Base-by-base conservation (phyloP, 2,113 vertebrate species). In the Heterochromis multidens region DNA sequence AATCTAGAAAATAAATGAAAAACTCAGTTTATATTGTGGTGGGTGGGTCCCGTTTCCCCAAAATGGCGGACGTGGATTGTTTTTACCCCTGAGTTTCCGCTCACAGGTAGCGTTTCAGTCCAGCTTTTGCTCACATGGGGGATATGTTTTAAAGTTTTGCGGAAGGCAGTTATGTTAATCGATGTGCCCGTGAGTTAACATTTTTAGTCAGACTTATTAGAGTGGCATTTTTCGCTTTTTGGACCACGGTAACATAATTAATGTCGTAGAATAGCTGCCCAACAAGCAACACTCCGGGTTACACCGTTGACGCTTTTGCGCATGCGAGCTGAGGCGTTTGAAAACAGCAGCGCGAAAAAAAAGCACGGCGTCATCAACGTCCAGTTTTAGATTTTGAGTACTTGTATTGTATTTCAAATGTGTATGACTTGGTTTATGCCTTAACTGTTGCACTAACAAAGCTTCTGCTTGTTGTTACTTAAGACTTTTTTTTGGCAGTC, bases 301-400 rank as follows among this genome's bases (percentile, higher is more conserved):
- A 12, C 1, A 4, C 0, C 0, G 0, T 0, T 0, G 3, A 6
- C 0, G 0, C 0, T 1, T 1, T 0, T 2, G 14, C 85, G 86
- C 88, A 87, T 90, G 89, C 91, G 91, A 29, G 3, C 19, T 2
- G 1, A 65, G 37, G 10, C 0, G 19, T 92, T 90, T n/a, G 67
- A 92, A 85, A 86, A 57, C 33, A 72, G 14, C 14, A 77, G 86
- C 92, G 92, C 90, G 88, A 86, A 89, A 86, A 86, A 89, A 86
- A 56, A 8, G 6, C 1, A 13, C 12, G 13, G 16, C 4, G 8
- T 2, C 16, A 5, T 10, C 7, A 65, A 8, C 3, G 9, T 21
- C 0, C 11, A 3, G 1, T n/a, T 37, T 40, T 23, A 2, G 3
- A 27, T 29, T 72, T 67, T 8, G 29, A 49, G 7, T 19, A 7